These are phyloP conservation scores for Mylabris sibirica DNA, from an alignment of 2,888 invertebrate genomes.

Conservation along the genomic window DNA sequence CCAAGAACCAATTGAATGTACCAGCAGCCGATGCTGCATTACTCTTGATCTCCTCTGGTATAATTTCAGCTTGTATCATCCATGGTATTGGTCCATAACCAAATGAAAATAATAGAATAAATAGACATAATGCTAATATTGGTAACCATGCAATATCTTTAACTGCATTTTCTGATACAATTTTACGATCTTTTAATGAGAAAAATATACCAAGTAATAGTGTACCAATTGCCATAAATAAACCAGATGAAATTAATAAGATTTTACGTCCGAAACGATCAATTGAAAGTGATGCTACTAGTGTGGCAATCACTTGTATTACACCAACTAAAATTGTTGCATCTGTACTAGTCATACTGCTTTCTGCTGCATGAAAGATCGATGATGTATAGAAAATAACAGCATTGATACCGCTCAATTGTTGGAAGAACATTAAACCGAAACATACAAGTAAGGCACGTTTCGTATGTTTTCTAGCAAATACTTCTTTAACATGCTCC, in stretches of 20 bases:
- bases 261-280: slow-evolving; percentile 82
- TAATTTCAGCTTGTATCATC: slow-evolving; percentile 84
- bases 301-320: slow-evolving; percentile 80
- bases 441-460: slow-evolving; percentile 76
- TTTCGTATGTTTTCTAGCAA: slow-evolving; percentile 40
- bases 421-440: slow-evolving; percentile 88
- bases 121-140: slow-evolving; percentile 74
- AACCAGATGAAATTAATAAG: slow-evolving; percentile 74
- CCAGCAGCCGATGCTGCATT: slow-evolving; percentile 80
- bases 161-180: slow-evolving; percentile 60
- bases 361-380: slow-evolving; percentile 75
- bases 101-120: slow-evolving; percentile 80
- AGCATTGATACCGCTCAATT: slow-evolving; percentile 83
- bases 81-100: slow-evolving; percentile 90
- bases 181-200: slow-evolving; percentile 57
- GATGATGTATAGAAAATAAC: slow-evolving; percentile 79
- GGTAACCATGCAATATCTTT: slow-evolving; percentile 75
- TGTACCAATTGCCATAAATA: slow-evolving; percentile 74
- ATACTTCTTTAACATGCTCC: slow-evolving; percentile 37
- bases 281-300: slow-evolving; percentile 77
- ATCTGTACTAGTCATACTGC: slow-evolving; percentile 64
- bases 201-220: slow-evolving; percentile 77
- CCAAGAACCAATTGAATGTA: slow-evolving; percentile 81
- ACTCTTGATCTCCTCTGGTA: slow-evolving; percentile 79
- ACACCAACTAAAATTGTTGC: slow-evolving; percentile 81